A percentile compares a stretch with the other conserved stretches of the same genome.
Conservation (phyloP, 2,888 invertebrate species). For the Nomada fucata region DNA sequence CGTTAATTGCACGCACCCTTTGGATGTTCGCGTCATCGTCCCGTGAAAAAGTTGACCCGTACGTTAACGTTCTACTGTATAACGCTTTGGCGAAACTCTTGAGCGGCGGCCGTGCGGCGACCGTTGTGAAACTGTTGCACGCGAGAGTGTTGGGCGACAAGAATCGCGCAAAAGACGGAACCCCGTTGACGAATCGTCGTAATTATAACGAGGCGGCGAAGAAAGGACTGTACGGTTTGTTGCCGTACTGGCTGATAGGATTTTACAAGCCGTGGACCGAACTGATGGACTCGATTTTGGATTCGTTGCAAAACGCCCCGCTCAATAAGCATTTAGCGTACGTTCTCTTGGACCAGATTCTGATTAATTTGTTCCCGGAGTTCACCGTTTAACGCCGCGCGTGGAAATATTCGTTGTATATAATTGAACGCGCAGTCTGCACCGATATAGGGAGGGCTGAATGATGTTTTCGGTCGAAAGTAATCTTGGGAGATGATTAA, state of each 20-base stretch:
- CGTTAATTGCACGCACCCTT: constrained; percentile 70
- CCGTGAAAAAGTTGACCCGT: constrained; percentile 75
- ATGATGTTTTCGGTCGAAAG: no score
- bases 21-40: constrained; percentile 79
- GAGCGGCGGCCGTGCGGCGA: constrained; percentile 80
- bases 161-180: constrained; percentile 48
- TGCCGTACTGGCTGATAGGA: constrained; percentile 79
- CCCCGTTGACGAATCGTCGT: constrained; percentile 50
- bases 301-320: constrained; percentile 85
- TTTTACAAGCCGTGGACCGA: constrained; percentile 77
- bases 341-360: constrained; percentile 90
- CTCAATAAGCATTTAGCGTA: constrained; percentile 90
- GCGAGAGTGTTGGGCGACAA: constrained; percentile 74
- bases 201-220: constrained; percentile 76
- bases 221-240: constrained; percentile 75
- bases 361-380: constrained; percentile 92
- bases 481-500: no score
- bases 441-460: no score
- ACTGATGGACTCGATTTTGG: constrained; percentile 79
- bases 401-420: background rate
- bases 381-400: constrained; percentile 25
- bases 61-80: constrained; percentile 74
- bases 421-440: no score
- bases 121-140: constrained; percentile 79
- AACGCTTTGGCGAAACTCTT: constrained; percentile 76